Conservation (phyloP, 2,797 vertebrate species). For the Anniella stebbinsi region DNA sequence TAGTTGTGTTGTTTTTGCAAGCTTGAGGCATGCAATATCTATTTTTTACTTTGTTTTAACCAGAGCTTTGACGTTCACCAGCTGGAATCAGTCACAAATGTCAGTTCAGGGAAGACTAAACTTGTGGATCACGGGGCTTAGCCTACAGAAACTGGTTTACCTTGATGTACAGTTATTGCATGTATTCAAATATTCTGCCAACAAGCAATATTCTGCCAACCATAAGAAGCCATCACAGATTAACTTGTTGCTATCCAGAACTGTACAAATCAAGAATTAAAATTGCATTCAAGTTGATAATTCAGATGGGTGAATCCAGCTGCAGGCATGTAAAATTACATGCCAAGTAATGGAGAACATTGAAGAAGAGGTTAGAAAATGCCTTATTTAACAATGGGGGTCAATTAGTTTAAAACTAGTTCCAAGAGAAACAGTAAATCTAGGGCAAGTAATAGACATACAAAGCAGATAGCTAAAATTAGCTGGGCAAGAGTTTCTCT, state of each 20-base stretch:
- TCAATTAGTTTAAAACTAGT: background rate
- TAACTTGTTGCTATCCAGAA: background rate
- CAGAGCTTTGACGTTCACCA: background rate
- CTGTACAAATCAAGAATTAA: background rate
- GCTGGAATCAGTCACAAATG: background rate
- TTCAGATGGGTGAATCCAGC: background rate
- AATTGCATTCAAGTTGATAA: background rate
- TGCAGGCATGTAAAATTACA: background rate
- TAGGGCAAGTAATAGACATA: background rate
- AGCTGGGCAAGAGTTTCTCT: background rate
- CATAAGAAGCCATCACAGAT: background rate
- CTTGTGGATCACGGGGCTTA: background rate
- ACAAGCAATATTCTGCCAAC: background rate
- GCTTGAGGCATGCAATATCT: background rate
- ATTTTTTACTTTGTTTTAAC: background rate
- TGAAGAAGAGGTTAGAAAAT: background rate
- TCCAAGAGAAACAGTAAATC: background rate
- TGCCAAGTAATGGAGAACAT: background rate
- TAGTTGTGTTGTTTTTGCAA: no score
- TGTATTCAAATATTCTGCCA: background rate
- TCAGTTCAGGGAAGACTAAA: background rate
- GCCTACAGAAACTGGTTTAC: background rate
- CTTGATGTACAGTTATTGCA: background rate
- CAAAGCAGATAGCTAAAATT: background rate
- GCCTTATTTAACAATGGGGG: background rate